phyloP scores from a whole-genome alignment of 2,113 vertebrate species.

The Poeciliopsis turrubarensis region DNA sequence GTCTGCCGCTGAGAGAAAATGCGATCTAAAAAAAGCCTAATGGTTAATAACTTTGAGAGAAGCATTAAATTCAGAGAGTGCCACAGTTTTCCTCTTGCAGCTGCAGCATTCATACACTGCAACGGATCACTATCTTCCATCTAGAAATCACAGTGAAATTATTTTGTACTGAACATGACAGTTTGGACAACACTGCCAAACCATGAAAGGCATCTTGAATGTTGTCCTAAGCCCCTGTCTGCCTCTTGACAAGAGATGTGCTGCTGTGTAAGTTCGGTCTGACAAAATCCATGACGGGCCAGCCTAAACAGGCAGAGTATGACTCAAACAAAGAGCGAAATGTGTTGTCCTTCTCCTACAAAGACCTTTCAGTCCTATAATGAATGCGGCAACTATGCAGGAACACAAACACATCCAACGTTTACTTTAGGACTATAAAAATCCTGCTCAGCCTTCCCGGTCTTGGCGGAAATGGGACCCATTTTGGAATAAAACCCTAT shows the following conservation, averaged over 20 bases:
- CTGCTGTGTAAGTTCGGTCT: slow-evolving; percentile 35
- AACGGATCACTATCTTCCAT: slow-evolving; percentile 9
- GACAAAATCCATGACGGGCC: slow-evolving; percentile 49
- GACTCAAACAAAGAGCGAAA: slow-evolving; percentile 37
- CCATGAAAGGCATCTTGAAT: slow-evolving; percentile 55
- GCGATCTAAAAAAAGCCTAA: slow-evolving; percentile 34
- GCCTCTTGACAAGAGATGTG: slow-evolving; percentile 24
- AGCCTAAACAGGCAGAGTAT: slow-evolving; percentile 47
- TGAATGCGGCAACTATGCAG: slow-evolving; percentile 35
- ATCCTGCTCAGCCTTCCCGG: slow-evolving; percentile 6
- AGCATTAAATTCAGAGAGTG: slow-evolving; percentile 10
- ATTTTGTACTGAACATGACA: slow-evolving; percentile 39
- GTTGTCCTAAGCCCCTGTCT: slow-evolving; percentile 37
- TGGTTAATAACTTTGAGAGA: slow-evolving; percentile 47
- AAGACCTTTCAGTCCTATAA: slow-evolving; percentile 32
- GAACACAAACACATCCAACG: slow-evolving; percentile 6
- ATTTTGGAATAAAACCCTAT: slow-evolving; percentile 4
- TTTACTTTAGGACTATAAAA: slow-evolving; percentile 35
- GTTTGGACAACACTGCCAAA: slow-evolving; percentile 51
- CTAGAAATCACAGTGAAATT: slow-evolving; percentile 32
- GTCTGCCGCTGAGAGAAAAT: slow-evolving; percentile 44
- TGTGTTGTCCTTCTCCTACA: slow-evolving; percentile 29
- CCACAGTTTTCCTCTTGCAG: slow-evolving; percentile 4
- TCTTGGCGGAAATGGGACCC: slow-evolving; percentile 14
- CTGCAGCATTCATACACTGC: slow-evolving; percentile 14